These are phyloP conservation scores for Rotaria socialis DNA, from an alignment of 2,888 invertebrate genomes.

Conservation along the genomic window DNA sequence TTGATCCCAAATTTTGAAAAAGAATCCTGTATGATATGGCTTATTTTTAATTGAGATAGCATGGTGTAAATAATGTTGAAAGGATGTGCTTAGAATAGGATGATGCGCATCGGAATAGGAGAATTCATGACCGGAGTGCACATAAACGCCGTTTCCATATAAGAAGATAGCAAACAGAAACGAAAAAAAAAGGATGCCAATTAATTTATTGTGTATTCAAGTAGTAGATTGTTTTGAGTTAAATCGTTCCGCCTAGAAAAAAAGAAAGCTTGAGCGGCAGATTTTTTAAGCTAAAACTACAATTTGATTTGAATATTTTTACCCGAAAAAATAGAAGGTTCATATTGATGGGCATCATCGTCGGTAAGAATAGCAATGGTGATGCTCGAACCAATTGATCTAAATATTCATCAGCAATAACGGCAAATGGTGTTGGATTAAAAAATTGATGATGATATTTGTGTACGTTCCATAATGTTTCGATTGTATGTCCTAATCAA, in stretches of 20 bases:
- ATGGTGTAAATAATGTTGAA: slow-evolving; percentile 35
- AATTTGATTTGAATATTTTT: background rate
- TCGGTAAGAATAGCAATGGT: background rate
- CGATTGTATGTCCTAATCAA: slow-evolving; percentile 9
- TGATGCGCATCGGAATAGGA: slow-evolving; percentile 1
- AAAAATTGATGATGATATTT: slow-evolving; percentile 26
- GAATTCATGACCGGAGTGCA: background rate
- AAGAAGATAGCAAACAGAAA: slow-evolving; percentile 15
- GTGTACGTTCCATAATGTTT: background rate
- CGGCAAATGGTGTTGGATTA: slow-evolving; percentile 21
- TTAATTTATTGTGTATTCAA: background rate
- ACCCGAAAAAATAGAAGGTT: background rate
- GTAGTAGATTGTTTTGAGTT: too few species aligned
- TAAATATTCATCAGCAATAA: background rate
- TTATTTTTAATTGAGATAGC: background rate
- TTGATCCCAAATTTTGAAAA: slow-evolving; percentile 35
- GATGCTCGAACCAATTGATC: slow-evolving; percentile 20
- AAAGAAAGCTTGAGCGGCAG: too few species aligned
- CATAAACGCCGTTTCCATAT: slow-evolving; percentile 19
- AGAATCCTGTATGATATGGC: slow-evolving; percentile 20
- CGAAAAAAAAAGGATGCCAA: background rate
- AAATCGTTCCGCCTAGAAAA: too few species aligned
- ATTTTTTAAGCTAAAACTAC: too few species aligned
- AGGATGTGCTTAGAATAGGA: background rate
- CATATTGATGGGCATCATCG: background rate